Evolutionary conservation across 2,113 vertebrate genomes (phyloP), one percentile per base, ranked within the genome.

Genomic region (Perca flavescens): DNA sequence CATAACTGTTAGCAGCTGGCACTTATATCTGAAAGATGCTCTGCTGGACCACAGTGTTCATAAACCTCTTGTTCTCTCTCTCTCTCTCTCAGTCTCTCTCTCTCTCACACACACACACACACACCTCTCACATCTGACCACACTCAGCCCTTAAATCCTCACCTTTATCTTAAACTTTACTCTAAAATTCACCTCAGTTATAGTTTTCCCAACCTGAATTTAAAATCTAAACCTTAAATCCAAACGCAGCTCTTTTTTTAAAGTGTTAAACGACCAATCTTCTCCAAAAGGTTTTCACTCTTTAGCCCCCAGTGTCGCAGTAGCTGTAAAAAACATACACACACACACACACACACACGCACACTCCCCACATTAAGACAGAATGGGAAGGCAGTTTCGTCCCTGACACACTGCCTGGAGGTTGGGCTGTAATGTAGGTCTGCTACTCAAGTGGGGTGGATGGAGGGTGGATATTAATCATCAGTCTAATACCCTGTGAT

Each of bases 391-490:
- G 50, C 47, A 68, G 56, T 83, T 84, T 80, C n/a, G 21, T 84
- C 10, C 9, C 62, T 61, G 81, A 74, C 74, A 31, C 43, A 2
- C 28, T 8, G 83, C 88, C 80, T 71, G 65, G 68, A 71, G 71
- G 66, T 63, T 75, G 21, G 3, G 47, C 74, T 79, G 15, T 68
- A 77, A 68, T 75, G 17, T 47, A 71, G 67, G 16, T 68, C 81
- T 40, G 9, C 15, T 50, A 21, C 62, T 78, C 28, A 71, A 17
- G 17, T 70, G 61, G n/a, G n/a, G n/a, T n/a, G n/a, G n/a, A 19
- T 80, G 75, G 72, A 66, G 1, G 19, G 46, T 58, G 50, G 52
- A 36, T n/a, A 50, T 85, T 62, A 81, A 79, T 79, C 65, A 84
- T 76, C 16, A 1, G 13, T 62, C 21, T 66, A 54, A 58, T 9